A percentile compares a stretch with the other conserved stretches of the same genome.
Conservation (phyloP, 2,113 vertebrate species). For the Sus scrofa region T2T-Sscrofa CM000816.6:68875501-68876000, state of each 20-base stretch:
- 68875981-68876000: neutral
- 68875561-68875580: neutral
- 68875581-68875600: neutral
- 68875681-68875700: neutral
- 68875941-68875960: neutral
- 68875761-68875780: no score
- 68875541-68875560: neutral
- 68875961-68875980: neutral
- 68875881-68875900: neutral
- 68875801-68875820: no score
- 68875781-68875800: no score
- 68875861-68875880: neutral
- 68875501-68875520: constrained; percentile 46
- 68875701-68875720: neutral
- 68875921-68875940: neutral
- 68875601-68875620: neutral
- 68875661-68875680: neutral
- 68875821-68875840: no score
- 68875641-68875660: neutral
- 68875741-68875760: no score
- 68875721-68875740: no score
- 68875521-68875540: neutral
- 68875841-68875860: neutral
- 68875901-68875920: neutral
- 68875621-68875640: neutral